phyloP scores from a whole-genome alignment of 2,888 invertebrate genomes.

The Silvanus unidentatus region DNA sequence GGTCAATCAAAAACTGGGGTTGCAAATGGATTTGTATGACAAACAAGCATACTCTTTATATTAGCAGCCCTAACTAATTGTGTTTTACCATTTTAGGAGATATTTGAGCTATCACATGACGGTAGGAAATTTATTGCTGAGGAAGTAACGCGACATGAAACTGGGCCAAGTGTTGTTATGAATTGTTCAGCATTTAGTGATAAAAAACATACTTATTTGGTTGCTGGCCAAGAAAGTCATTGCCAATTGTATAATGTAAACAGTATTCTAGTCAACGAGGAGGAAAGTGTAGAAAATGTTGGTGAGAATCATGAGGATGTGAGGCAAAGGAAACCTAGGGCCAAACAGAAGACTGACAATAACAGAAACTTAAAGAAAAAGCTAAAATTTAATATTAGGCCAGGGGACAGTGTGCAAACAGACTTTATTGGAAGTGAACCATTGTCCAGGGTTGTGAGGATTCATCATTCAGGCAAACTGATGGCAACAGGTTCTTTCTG shows the following conservation, averaged over 20 bases:
- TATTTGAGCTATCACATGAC: slow-evolving; percentile 84
- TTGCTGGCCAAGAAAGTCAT: slow-evolving; percentile 88
- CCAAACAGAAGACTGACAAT: slow-evolving; percentile 51
- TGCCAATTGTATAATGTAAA: slow-evolving; percentile 77
- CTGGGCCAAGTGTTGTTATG: slow-evolving; percentile 87
- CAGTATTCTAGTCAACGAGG: slow-evolving; percentile 44
- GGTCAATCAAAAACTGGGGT: slow-evolving; percentile 96
- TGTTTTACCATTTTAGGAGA: slow-evolving; percentile 81
- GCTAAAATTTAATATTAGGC: slow-evolving; percentile 69
- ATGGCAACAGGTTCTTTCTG: slow-evolving; percentile 67
- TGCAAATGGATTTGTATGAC: slow-evolving; percentile 90
- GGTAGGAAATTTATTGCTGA: slow-evolving; percentile 78
- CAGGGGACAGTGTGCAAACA: slow-evolving; percentile 76
- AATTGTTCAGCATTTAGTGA: slow-evolving; percentile 73
- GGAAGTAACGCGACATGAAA: slow-evolving; percentile 84
- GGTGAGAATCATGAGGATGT: slow-evolving; percentile 36
- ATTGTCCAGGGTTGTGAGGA: slow-evolving; percentile 73
- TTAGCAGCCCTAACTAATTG: slow-evolving; percentile 1
- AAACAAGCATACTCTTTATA: not conserved
- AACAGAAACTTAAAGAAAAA: slow-evolving; percentile 51
- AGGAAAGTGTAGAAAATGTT: slow-evolving; percentile 47
- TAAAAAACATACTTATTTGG: slow-evolving; percentile 70
- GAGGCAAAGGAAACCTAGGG: slow-evolving; percentile 54
- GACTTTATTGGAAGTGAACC: slow-evolving; percentile 76
- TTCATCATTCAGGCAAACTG: slow-evolving; percentile 64